Percentiles rank a stretch among this genome's conserved stretches.
phyloP scores from a whole-genome alignment of 2,888 invertebrate genomes.

The Marronus borbonicus region DNA sequence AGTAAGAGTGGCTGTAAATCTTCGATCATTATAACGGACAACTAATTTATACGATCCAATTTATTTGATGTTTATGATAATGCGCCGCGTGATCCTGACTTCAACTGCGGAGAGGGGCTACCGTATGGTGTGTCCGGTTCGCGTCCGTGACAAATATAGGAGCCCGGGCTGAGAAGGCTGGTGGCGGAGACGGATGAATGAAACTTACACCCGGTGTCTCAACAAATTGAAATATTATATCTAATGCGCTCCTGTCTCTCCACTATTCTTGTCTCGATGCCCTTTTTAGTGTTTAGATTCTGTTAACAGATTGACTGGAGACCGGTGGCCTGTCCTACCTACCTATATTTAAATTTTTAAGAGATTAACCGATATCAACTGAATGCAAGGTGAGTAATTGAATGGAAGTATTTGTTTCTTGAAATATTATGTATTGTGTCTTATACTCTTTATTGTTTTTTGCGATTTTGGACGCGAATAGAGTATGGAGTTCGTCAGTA shows the following conservation, averaged over 20 bases:
- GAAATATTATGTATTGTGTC: too few species aligned
- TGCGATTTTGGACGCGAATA: too few species aligned
- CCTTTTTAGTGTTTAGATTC: constrained; percentile 13
- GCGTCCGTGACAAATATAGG: constrained; percentile 42
- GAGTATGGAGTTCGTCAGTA: too few species aligned
- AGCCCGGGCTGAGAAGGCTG: constrained; percentile 35
- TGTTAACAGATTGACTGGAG: constrained; percentile 17
- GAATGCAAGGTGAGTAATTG: too few species aligned
- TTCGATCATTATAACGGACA: constrained; percentile 68
- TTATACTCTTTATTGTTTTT: too few species aligned
- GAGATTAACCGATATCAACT: neutral
- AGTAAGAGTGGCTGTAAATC: constrained; percentile 65
- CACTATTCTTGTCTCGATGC: constrained; percentile 7
- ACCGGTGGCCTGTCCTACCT: neutral
- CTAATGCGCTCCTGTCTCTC: constrained; percentile 29
- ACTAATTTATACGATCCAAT: constrained; percentile 69
- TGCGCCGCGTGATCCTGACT: constrained; percentile 56
- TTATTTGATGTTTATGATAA: constrained; percentile 69
- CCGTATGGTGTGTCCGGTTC: constrained; percentile 18
- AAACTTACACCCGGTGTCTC: constrained; percentile 49
- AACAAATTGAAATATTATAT: constrained; percentile 51
- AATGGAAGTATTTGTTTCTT: too few species aligned
- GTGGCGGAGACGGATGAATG: constrained; percentile 39
- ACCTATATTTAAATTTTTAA: neutral
- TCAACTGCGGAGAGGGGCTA: constrained; percentile 33